Conservation (phyloP, 2,888 invertebrate species). For the Polydrusus cervinus region DNA sequence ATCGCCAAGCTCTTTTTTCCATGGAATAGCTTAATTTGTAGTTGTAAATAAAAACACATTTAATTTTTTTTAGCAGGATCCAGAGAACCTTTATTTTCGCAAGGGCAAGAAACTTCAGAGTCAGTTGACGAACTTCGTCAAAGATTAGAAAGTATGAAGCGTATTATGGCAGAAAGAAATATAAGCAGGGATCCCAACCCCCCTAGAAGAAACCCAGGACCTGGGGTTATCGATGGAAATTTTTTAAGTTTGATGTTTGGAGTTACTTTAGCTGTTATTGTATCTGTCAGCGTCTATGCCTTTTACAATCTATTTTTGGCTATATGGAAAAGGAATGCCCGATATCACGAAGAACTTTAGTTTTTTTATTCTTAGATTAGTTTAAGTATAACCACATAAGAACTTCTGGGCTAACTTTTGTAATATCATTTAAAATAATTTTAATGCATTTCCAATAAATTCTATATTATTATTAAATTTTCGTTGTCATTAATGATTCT, state of each 20-base stretch:
- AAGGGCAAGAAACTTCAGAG: constrained; percentile 70
- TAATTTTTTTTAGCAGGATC: constrained; percentile 1
- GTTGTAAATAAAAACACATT: background rate
- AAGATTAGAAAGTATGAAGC: constrained; percentile 85
- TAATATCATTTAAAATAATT: background rate
- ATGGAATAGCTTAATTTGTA: no score
- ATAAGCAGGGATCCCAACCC: constrained; percentile 72
- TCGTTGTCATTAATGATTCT: no score
- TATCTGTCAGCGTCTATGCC: constrained; percentile 88
- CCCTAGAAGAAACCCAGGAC: constrained; percentile 61
- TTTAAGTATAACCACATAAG: background rate
- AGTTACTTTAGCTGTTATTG: constrained; percentile 83
- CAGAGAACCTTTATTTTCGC: background rate
- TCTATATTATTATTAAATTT: no score
- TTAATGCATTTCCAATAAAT: no score
- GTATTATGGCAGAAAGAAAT: constrained; percentile 84
- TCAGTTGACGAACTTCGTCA: constrained; percentile 88
- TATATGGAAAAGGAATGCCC: constrained; percentile 87
- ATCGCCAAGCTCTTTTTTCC: no score
- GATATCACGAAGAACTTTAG: constrained; percentile 87
- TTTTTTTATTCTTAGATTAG: background rate
- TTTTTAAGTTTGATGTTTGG: constrained; percentile 89
- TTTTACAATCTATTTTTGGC: constrained; percentile 89
- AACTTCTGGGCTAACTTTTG: no score
- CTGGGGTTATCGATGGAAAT: constrained; percentile 80